Evolutionary conservation across 2,113 vertebrate species (phyloP), one percentile per base, ranked within the genome.

Genomic region (Aythya baeri): DNA sequence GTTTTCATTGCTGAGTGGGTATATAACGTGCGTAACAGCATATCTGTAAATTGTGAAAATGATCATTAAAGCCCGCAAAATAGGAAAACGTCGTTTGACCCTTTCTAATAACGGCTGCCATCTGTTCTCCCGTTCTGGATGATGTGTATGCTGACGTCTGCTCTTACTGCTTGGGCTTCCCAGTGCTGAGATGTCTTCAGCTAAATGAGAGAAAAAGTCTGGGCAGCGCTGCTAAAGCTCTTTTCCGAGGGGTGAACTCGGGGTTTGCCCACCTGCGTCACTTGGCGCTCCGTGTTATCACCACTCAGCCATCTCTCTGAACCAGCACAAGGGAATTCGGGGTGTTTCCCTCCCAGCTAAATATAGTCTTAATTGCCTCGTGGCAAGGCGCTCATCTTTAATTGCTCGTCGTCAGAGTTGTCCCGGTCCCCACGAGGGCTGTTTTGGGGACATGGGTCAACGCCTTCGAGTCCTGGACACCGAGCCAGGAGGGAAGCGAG

Each of bases 21-120:
- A 11, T 8, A 70, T 17, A 41, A 68, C 20, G 73, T 66, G 72
- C 3, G 0, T 85, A 86, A 80, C 71, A 52, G 78, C 32, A 41
- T 55, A 57, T 86, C 82, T 96, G 94, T 96, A 92, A 95, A 81
- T 83, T 43, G 75, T 44, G 79, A 85, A 85, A 94, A 82, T 68
- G 68, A 36, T 62, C 92, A 93, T 97, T 97, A 96, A 97, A 93
- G 75, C 80, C 82, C 29, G 0, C 67, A 59, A 93, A 85, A 68
- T 15, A 93, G 92, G 89, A 87, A 50, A 71, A 32, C 3, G 3
- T 80, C 0, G 44, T 96, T 85, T 8, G 93, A 88, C 72, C 94
- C 68, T 96, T 92, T 89, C 50, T 94, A 5, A 8, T 11, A 43
- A 6, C 1, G n/a, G 54, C 81, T 79, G 5, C 89, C 62, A n/a